Evolutionary conservation across 2,888 invertebrate species (phyloP).

Genomic region (Romanomermis culicivorax): DNA sequence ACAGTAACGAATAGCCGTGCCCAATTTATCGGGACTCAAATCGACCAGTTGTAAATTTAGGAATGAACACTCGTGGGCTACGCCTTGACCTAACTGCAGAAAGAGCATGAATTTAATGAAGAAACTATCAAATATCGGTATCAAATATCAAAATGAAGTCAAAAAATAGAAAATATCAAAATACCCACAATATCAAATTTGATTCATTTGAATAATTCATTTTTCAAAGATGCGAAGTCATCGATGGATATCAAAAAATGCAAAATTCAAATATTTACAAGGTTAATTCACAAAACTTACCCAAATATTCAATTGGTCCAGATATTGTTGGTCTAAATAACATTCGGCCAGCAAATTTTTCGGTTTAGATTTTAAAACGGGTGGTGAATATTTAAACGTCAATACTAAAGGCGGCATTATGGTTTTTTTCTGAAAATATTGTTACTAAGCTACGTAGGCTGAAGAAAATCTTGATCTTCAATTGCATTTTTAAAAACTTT

Average conservation of each 20-base stretch:
- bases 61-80: slow-evolving; percentile 17
- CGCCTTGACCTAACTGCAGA: slow-evolving; percentile 20
- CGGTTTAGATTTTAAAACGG: not conserved
- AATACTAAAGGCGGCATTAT: slow-evolving; percentile 20
- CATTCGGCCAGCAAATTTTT: slow-evolving; percentile 11
- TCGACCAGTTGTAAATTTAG: slow-evolving; percentile 21
- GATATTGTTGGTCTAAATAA: slow-evolving; percentile 16
- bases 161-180: too few relatives aligned
- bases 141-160: too few relatives aligned
- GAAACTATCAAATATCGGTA: too few relatives aligned
- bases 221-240: too few relatives aligned
- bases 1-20: slow-evolving; percentile 21
- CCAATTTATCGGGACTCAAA: slow-evolving; percentile 16
- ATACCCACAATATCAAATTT: too few relatives aligned
- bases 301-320: slow-evolving; percentile 20
- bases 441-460: too few relatives aligned
- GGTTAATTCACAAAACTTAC: too few relatives aligned
- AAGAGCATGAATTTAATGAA: not conserved
- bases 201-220: too few relatives aligned
- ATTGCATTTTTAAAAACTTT: too few relatives aligned
- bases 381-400: slow-evolving; percentile 17
- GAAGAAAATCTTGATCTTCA: too few relatives aligned
- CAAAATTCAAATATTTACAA: too few relatives aligned
- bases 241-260: too few relatives aligned
- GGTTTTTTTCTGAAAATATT: slow-evolving; percentile 16